These are phyloP conservation scores for Dinomys branickii DNA, from an alignment of 2,113 vertebrate genomes.

Conservation along the genomic window DNA sequence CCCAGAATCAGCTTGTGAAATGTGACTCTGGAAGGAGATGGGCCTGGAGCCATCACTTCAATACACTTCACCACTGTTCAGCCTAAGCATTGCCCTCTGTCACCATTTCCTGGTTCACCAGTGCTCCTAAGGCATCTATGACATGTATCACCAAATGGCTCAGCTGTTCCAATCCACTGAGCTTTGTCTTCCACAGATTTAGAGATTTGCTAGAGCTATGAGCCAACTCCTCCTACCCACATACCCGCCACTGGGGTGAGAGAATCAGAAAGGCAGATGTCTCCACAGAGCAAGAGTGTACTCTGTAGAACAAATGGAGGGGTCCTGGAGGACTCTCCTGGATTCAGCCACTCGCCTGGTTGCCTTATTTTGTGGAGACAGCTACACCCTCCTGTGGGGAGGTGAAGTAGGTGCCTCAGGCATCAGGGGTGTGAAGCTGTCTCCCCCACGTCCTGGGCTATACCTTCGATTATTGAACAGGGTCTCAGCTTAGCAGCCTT, in stretches of 20 bases:
- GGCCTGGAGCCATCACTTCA: not conserved
- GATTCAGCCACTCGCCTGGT: not conserved
- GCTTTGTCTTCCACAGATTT: not conserved
- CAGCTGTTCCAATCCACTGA: not conserved
- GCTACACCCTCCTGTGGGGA: not conserved
- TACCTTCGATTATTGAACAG: not conserved
- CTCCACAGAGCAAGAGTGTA: not conserved
- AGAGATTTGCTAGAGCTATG: not conserved
- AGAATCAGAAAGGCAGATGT: not conserved
- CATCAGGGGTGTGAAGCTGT: too few species aligned
- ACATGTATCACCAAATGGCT: not conserved
- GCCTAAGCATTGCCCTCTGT: too few species aligned
- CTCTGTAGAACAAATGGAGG: not conserved
- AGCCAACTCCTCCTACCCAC: not conserved
- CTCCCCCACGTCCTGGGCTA: too few species aligned
- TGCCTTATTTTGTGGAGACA: not conserved
- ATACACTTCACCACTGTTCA: not conserved
- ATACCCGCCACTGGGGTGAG: not conserved
- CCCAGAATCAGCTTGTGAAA: not conserved
- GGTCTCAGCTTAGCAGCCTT: too few species aligned
- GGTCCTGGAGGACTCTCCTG: not conserved
- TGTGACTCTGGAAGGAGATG: not conserved
- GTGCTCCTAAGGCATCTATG: not conserved
- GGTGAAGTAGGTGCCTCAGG: not conserved
- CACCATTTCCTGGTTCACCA: not conserved